phyloP scores from a whole-genome alignment of 2,797 vertebrate genomes.

The Aphelocoma californica region DNA sequence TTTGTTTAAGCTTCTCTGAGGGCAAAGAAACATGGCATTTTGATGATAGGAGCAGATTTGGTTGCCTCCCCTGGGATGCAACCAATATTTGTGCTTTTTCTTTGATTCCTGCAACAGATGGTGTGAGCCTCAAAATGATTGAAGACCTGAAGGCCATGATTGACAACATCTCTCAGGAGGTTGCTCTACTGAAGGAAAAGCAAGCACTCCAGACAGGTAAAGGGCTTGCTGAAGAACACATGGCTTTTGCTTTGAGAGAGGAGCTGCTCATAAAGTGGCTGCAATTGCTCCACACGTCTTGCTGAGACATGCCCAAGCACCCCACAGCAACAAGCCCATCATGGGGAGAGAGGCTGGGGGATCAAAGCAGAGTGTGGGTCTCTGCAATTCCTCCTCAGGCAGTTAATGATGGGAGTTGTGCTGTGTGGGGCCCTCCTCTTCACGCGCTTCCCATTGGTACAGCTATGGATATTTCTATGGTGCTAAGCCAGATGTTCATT shows the following conservation, averaged over 20 bases:
- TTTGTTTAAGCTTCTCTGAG: background rate
- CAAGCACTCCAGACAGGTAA: constrained; percentile 91
- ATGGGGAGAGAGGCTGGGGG: background rate
- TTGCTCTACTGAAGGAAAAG: constrained; percentile 88
- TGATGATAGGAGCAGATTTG: background rate
- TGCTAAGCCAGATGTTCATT: background rate
- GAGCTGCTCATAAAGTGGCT: background rate
- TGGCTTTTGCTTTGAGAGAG: background rate
- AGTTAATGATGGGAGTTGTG: background rate
- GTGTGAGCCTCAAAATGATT: constrained; percentile 76
- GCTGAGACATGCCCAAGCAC: background rate
- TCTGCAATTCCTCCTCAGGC: background rate
- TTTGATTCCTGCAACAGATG: constrained; percentile 58
- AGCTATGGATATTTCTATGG: background rate
- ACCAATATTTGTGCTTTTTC: background rate
- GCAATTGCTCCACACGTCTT: background rate
- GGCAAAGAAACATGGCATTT: background rate
- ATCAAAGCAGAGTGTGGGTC: background rate
- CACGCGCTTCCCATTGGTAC: background rate
- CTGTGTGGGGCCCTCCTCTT: background rate
- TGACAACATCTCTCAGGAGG: constrained; percentile 83
- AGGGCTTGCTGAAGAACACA: background rate
- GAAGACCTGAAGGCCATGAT: constrained; percentile 85
- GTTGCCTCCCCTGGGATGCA: background rate
- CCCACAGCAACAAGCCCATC: background rate